Base-by-base conservation (phyloP, 2,888 invertebrate genomes). In the Campoletis raptor region DNA sequence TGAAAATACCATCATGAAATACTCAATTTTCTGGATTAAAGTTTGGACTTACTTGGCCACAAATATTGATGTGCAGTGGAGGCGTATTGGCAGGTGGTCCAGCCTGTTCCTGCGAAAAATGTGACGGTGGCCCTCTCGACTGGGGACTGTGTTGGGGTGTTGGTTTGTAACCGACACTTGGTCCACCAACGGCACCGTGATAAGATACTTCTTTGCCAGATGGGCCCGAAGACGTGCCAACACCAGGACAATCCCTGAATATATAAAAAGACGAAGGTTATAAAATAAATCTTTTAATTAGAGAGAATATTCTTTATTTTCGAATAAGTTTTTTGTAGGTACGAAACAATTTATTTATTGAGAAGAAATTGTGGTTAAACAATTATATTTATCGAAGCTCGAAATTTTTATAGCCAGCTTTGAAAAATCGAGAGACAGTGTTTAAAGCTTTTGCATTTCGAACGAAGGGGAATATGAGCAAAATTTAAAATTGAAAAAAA, bases 1-100 rank as follows among this genome's bases (percentile, higher is more conserved):
- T 21, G 8, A 67, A 67, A 37, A 67, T 67, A 5, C 30, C 30
- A 66, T 9, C 5, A 24, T n/a, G 18, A 7, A n/a, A 40, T 66
- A 24, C 0, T 0, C 40, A 37, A 21, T 21, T 40, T 40, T n/a
- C 2, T n/a, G 30, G 24, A 2, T 24, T 67, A 92, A 92, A 88
- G 93, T n/a, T 18, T 54, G 21, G 54, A 86, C 94, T 90, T 94
- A 94, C 92, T 94, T 94, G 93, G 84, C 95, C 95, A 90, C 95
- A 95, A 88, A 95, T 95, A 90, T 95, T 95, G 91, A 96, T 95
- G 91, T 95, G 95, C 83, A 96, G 92, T 37, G 95, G 95, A 30
- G 96, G 95, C 21, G 95, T 95, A 88, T 95, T 95, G 88, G 92
- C 89, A 83, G 92, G 91, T 67, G 92, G 92, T 70, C 93, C 93